Base-by-base conservation (phyloP, 2,888 invertebrate genomes). In the Scaptomyza flava region DNA sequence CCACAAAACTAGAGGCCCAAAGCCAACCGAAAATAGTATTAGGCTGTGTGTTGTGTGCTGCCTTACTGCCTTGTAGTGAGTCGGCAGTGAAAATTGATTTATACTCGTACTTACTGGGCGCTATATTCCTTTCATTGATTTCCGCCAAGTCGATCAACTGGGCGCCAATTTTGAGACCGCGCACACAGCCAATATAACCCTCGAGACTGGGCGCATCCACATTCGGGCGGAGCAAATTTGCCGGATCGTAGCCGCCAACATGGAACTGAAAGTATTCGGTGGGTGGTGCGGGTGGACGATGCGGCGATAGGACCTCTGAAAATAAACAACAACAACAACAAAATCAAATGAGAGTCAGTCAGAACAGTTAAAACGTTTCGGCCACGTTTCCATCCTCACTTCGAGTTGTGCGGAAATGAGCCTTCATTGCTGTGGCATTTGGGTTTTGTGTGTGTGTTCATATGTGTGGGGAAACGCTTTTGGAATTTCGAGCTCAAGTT, bases 241-340 rank as follows among this genome's bases (percentile, higher is more conserved):
- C 95, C 2, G 94, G 93, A 91, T 97, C 97, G 87, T 95, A 96
- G 11, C 97, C 97, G 36, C 97, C 98, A 45, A 98, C 93, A 91
- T 97, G 97, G 86, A 96, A 94, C 93, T 97, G 97, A 89, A 97
- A 97, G 91, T 98, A 98, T 87, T 96, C 96, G 0, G 96, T 96
- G 0, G 97, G 97, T 6, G 97, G 96, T 1, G 97, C 96, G 27
- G 97, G 97, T 4, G 97, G 97, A 71, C 97, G 93, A 91, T 97
- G 97, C 7, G 97, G 97, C 56, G 96, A 96, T 48, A 98, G 94
- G 36, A 97, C 96, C 93, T 98, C 97, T 96, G 92, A 76, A 77
- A 81, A 81, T 79, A 73, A 79, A 79, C 72, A 74, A 79, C 72
- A 79, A 79, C 72, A 72, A 79, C 70, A 77, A 72, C 74, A 72